Evolutionary conservation across 2,797 vertebrate genomes (phyloP).

Genomic region (Nyctalus aviator): DNA sequence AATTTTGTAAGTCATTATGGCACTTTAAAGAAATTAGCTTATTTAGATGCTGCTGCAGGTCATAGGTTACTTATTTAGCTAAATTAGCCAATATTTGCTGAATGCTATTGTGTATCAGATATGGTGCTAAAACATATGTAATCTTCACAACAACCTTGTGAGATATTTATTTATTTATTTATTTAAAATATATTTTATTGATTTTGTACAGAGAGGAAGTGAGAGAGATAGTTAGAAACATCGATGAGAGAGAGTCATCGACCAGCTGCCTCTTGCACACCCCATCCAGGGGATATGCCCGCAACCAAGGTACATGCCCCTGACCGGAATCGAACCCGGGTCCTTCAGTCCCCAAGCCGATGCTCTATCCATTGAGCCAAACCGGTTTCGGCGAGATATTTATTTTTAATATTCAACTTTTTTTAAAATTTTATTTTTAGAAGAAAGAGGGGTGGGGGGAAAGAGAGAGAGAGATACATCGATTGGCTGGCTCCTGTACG

Average conservation of each 20-base stretch:
- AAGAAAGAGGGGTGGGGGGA: too few species aligned
- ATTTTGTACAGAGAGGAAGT: too few species aligned
- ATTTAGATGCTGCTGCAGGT: conserved; percentile 39
- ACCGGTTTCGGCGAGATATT: too few species aligned
- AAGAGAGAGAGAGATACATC: background rate
- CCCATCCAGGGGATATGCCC: too few species aligned
- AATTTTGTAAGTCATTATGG: background rate
- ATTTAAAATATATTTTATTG: background rate
- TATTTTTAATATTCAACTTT: too few species aligned
- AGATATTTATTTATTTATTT: background rate
- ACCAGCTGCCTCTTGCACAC: too few species aligned
- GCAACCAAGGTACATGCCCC: too few species aligned
- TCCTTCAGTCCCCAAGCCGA: too few species aligned
- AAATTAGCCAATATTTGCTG: background rate
- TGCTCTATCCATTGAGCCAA: too few species aligned
- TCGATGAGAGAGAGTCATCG: background rate
- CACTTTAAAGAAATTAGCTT: background rate
- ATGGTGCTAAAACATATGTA: background rate
- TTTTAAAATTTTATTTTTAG: too few species aligned
- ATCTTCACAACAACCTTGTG: background rate
- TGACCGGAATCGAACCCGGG: too few species aligned
- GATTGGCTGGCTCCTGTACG: background rate
- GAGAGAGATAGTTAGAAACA: too few species aligned
- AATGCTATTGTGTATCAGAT: background rate
- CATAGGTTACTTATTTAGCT: background rate